Evolutionary conservation across 1,140 invertebrate genomes (phyloP).

Genomic region (Pissodes strobi): DNA sequence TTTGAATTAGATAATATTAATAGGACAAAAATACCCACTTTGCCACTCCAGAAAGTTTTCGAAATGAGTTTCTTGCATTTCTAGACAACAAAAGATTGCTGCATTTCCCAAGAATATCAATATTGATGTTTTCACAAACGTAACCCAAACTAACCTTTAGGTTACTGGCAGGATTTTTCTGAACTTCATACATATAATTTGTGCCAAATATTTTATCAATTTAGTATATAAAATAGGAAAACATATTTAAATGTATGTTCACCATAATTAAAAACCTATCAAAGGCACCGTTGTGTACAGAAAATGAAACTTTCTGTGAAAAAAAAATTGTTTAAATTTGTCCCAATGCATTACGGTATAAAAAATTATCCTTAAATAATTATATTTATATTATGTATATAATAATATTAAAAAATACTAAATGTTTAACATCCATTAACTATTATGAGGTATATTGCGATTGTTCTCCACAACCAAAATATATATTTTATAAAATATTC

Average conservation of each 20-base stretch:
- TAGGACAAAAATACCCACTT: too few species aligned
- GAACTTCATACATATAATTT: constrained; percentile 1
- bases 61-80: too few species aligned
- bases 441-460: constrained; percentile 37
- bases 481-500: constrained; percentile 36
- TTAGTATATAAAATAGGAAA: too few species aligned
- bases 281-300: constrained; percentile 43
- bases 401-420: constrained; percentile 41
- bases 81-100: too few species aligned
- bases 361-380: constrained; percentile 23
- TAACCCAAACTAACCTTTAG: too few species aligned
- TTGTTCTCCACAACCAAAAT: constrained; percentile 44
- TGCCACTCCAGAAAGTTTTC: too few species aligned
- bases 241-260: constrained; percentile 28
- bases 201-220: constrained; percentile 15
- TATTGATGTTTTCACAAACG: too few species aligned
- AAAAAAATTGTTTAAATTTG: constrained; percentile 30
- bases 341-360: constrained; percentile 35
- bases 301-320: constrained; percentile 36
- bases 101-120: too few species aligned
- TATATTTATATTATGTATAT: constrained; percentile 18
- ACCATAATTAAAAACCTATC: constrained; percentile 20
- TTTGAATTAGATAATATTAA: too few species aligned
- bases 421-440: constrained; percentile 51
- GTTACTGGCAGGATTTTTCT: constrained; percentile 8